Evolutionary conservation across 2,797 vertebrate genomes (phyloP), one percentile per base, ranked within the genome.

Genomic region (Esox masquinongy): DNA sequence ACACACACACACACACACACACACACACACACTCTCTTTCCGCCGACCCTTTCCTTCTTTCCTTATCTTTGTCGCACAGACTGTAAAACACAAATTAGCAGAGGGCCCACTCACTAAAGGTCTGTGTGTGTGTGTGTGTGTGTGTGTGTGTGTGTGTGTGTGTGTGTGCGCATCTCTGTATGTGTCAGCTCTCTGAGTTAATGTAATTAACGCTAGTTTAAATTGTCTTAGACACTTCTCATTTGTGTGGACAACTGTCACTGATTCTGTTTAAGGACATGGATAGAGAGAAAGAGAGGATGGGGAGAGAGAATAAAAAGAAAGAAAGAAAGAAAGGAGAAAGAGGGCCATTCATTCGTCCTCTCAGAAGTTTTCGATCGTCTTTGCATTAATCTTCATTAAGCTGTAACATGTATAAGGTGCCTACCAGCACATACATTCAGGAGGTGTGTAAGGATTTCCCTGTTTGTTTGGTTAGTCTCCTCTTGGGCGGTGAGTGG

Each of bases 1-100:
- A 47, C 67, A 12, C 3, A 47, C 36, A 47, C 19, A 68, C 67
- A 68, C 66, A 47, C 36, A 47, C 19, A 34, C 31, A 68, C 66
- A 68, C 34, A n/a, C 49, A 68, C 36, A 8, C 31, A 68, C 31
- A n/a, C 19, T 15, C 31, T 39, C 36, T 39, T 6, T 39, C 6
- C 6, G 36, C 36, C 36, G 36, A 39, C 36, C 36, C 36, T 39
- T 39, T 39, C 36, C 36, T 3, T 39, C 51, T 53, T 19, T 53
- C 51, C 86, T 92, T 93, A 92, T 92, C 91, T 88, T 74, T 76
- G 68, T 75, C 80, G 79, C 86, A 85, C 92, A 92, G 82, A 72
- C 89, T 85, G 90, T 93, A 88, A 85, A 83, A 91, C 51, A 53
- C 87, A 90, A 92, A 92, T 92, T 90, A 93, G 87, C 87, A 92